Conservation (phyloP, 2,888 invertebrate species). For the Caenorhabditis sp. region DNA sequence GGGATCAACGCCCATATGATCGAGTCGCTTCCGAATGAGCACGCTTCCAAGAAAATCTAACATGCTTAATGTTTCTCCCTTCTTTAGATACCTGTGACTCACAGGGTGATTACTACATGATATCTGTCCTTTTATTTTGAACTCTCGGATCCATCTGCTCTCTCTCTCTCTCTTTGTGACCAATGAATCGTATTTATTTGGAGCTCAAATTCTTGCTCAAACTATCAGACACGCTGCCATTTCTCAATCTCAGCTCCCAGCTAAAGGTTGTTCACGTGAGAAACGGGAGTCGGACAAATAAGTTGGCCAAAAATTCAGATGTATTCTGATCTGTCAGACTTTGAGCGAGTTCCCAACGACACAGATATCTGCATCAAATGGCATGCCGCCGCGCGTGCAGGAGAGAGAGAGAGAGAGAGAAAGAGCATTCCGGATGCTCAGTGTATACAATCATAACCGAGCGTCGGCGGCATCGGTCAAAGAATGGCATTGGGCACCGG, state of each 20-base stretch:
- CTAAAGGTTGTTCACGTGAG: not conserved
- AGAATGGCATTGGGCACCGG: slow-evolving; percentile 34
- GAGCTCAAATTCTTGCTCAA: too few species aligned
- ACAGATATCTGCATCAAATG: not conserved
- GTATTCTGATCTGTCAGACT: not conserved
- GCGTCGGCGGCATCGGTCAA: slow-evolving; percentile 37
- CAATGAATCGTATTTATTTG: slow-evolving; percentile 42
- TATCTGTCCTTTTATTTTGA: not conserved
- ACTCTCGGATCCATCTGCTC: not conserved
- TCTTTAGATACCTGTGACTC: not conserved
- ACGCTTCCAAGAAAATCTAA: slow-evolving; percentile 4
- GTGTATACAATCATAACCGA: slow-evolving; percentile 32
- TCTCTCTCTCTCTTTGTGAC: not conserved
- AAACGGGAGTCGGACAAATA: not conserved
- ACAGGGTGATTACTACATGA: not conserved
- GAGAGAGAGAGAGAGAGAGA: not conserved
- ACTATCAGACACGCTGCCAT: too few species aligned
- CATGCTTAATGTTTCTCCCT: too few species aligned
- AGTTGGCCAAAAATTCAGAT: not conserved
- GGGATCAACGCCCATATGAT: not conserved
- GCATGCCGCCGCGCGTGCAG: too few species aligned
- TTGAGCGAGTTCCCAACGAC: not conserved
- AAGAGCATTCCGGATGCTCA: not conserved
- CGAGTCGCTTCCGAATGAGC: slow-evolving; percentile 6
- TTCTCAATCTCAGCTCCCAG: not conserved